phyloP scores from a whole-genome alignment of 2,797 vertebrate genomes.

The Pseudochirops corinnae region DNA sequence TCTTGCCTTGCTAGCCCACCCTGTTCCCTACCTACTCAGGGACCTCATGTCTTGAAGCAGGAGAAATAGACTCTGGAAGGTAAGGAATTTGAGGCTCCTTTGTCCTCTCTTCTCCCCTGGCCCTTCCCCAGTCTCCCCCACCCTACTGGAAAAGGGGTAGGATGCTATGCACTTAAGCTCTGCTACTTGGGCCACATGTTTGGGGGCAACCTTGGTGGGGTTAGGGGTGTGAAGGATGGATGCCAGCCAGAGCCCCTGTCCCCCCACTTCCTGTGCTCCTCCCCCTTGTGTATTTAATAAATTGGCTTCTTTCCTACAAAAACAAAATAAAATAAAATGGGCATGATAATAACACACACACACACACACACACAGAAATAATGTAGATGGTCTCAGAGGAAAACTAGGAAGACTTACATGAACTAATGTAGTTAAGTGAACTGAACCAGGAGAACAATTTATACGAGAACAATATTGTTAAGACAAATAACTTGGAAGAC shows the following conservation, averaged over 20 bases:
- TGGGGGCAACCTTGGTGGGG: conserved; percentile 51
- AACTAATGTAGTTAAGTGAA: too few relatives aligned
- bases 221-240: background rate
- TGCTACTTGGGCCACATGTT: conserved; percentile 60
- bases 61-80: background rate
- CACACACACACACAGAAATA: too few relatives aligned
- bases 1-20: accelerated
- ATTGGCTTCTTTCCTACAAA: conserved; percentile 75
- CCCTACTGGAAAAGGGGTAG: conserved; percentile 13
- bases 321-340: too few relatives aligned
- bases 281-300: conserved; percentile 71
- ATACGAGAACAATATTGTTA: too few relatives aligned
- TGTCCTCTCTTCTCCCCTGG: background rate
- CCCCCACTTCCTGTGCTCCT: background rate
- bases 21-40: accelerated
- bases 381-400: too few relatives aligned
- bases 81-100: background rate
- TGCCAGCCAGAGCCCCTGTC: background rate
- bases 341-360: too few relatives aligned
- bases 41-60: background rate
- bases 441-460: too few relatives aligned
- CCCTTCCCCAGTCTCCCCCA: background rate
- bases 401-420: too few relatives aligned
- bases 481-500: too few relatives aligned
- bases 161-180: background rate